These are phyloP conservation scores for Myathropa florea DNA, from an alignment of 2,888 invertebrate genomes.

Conservation along the genomic window DNA sequence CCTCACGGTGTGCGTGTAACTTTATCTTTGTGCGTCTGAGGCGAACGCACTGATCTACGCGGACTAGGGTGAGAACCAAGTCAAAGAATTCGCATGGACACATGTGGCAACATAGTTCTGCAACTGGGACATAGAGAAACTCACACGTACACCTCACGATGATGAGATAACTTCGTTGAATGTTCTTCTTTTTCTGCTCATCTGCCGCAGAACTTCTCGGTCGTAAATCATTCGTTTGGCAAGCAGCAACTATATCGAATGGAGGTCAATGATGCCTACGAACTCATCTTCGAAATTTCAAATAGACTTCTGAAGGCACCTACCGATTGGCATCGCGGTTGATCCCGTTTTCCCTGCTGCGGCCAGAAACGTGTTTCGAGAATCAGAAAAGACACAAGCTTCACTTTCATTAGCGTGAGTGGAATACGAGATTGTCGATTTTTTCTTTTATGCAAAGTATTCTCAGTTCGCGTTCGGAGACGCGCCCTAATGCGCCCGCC, in stretches of 20 bases:
- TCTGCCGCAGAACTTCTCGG: neutral
- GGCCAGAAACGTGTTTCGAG: slow-evolving; percentile 41
- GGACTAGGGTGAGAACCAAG: slow-evolving; percentile 56
- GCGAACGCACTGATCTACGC: neutral
- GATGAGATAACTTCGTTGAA: slow-evolving; percentile 14
- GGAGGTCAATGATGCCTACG: slow-evolving; percentile 36
- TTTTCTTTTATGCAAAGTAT: slow-evolving; percentile 40
- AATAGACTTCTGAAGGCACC: slow-evolving; percentile 14
- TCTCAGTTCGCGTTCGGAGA: slow-evolving; percentile 22
- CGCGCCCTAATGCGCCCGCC: slow-evolving; percentile 52
- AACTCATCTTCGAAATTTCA: slow-evolving; percentile 18
- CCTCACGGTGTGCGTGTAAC: slow-evolving; percentile 41
- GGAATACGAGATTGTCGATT: slow-evolving; percentile 45
- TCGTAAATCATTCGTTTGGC: slow-evolving; percentile 1
- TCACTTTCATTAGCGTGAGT: slow-evolving; percentile 65
- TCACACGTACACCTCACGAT: neutral
- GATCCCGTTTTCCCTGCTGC: slow-evolving; percentile 48
- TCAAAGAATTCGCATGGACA: slow-evolving; percentile 36
- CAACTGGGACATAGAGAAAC: slow-evolving; percentile 43
- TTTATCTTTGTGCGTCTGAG: slow-evolving; percentile 18
- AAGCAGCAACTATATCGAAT: slow-evolving; percentile 1
- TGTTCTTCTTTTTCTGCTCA: neutral
- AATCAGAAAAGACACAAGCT: slow-evolving; percentile 56
- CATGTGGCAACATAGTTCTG: slow-evolving; percentile 5
- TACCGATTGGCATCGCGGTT: slow-evolving; percentile 25